phyloP scores from a whole-genome alignment of 64 coral and sea anemone species.

The Dendronephthya gigantea region DNA sequence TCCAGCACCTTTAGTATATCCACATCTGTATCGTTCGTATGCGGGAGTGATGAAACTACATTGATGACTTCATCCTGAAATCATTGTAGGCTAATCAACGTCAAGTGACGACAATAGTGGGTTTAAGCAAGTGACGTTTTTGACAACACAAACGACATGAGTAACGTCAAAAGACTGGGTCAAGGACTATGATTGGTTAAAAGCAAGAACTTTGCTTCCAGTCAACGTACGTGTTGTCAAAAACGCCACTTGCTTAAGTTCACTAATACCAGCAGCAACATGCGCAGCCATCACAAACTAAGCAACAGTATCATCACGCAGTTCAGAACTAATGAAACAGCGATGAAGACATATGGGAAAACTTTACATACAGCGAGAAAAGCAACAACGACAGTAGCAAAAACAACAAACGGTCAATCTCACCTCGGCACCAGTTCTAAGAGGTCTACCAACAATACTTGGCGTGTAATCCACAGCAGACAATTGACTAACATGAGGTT shows the following conservation, averaged over 20 bases:
- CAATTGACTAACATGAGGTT: conserved; percentile 44
- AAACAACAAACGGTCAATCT: not conserved
- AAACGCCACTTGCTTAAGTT: too few species aligned
- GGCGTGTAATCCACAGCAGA: conserved; percentile 72
- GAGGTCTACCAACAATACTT: conserved; percentile 52
- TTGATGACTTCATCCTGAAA: conserved; percentile 6
- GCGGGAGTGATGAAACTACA: not conserved
- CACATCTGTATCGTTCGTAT: not conserved
- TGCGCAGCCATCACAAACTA: not conserved
- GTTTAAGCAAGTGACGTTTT: too few species aligned
- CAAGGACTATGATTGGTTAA: too few species aligned
- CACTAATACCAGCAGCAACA: too few species aligned
- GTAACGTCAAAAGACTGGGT: not conserved
- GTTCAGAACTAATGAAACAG: not conserved
- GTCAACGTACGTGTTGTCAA: too few species aligned
- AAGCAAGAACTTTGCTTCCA: too few species aligned
- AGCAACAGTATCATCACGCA: not conserved
- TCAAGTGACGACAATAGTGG: too few species aligned
- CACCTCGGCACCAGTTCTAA: conserved; percentile 90
- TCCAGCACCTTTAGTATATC: not conserved
- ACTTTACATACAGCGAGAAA: not conserved
- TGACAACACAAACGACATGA: not conserved
- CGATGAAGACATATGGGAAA: not conserved
- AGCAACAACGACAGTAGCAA: not conserved
- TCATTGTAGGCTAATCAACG: too few species aligned